Conservation (phyloP, 92 coral and sea anemone genomes). For the Metridium senile region DNA sequence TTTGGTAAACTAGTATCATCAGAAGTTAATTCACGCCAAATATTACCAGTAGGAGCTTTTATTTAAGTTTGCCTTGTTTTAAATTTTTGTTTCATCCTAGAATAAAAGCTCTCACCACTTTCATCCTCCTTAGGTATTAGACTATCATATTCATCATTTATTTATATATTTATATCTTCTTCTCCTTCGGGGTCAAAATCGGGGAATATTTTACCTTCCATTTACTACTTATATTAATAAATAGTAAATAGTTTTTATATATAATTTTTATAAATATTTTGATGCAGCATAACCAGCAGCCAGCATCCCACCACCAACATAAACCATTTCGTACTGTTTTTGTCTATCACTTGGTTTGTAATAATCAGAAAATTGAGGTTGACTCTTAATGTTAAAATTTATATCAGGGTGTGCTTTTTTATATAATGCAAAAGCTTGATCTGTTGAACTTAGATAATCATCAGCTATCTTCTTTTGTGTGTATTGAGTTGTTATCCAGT, state of each 20-base stretch:
- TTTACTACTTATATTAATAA: neutral
- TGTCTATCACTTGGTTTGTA: constrained; percentile 25
- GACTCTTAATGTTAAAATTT: neutral
- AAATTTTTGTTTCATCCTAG: neutral
- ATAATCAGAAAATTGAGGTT: constrained; percentile 24
- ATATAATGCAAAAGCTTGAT: constrained; percentile 39
- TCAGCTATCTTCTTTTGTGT: constrained; percentile 3
- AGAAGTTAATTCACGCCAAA: neutral
- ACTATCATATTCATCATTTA: neutral
- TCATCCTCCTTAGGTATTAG: neutral
- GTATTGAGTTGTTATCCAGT: constrained; percentile 29
- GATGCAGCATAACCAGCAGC: neutral
- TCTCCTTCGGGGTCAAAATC: constrained; percentile 5
- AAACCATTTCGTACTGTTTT: constrained; percentile 32
- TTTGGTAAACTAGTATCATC: neutral
- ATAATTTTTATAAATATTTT: constrained; percentile 2
- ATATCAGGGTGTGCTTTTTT: constrained; percentile 32
- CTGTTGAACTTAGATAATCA: neutral
- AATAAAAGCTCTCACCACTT: neutral
- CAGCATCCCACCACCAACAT: constrained; percentile 29
- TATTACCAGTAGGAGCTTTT: constrained; percentile 1
- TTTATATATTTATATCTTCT: neutral
- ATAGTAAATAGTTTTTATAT: constrained; percentile 16
- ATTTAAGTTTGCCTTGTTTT: neutral
- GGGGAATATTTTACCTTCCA: neutral